These are phyloP conservation scores for Thera obeliscata DNA, from an alignment of 2,888 invertebrate species.

Conservation along the genomic window DNA sequence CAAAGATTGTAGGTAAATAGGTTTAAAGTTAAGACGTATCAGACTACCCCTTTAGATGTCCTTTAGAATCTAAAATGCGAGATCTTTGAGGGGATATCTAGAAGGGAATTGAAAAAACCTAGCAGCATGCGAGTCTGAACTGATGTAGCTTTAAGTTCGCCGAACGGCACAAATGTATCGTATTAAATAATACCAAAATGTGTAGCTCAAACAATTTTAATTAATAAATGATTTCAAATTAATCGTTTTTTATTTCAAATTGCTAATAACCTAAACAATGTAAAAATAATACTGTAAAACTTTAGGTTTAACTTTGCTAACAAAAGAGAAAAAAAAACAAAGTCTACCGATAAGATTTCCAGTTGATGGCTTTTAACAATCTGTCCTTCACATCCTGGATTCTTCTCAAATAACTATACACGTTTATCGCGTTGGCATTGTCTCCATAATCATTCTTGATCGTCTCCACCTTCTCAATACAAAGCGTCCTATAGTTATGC, in stretches of 20 bases:
- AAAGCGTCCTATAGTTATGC: conserved; percentile 71
- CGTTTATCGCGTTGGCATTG: conserved; percentile 60
- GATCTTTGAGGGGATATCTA: background rate
- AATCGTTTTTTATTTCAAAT: conserved; percentile 15
- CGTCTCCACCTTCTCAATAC: conserved; percentile 64
- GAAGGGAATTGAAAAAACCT: background rate
- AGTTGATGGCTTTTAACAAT: conserved; percentile 63
- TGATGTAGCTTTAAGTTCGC: conserved; percentile 60
- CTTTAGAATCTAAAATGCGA: background rate
- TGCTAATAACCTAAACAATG: background rate
- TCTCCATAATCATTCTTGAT: conserved; percentile 68
- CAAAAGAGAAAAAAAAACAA: background rate
- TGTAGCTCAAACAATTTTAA: conserved; percentile 70
- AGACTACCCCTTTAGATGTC: background rate
- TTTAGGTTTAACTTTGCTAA: background rate
- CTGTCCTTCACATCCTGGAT: conserved; percentile 55
- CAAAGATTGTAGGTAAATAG: background rate
- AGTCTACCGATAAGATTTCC: conserved; percentile 56
- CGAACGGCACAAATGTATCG: conserved; percentile 60
- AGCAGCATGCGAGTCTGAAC: conserved; percentile 42
- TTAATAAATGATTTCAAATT: conserved; percentile 60
- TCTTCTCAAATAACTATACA: conserved; percentile 64
- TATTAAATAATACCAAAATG: conserved; percentile 65
- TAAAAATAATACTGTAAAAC: background rate
- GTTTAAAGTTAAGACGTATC: background rate